phyloP scores from a whole-genome alignment of 2,113 vertebrate genomes.

The Melanostigma gelatinosum region DNA sequence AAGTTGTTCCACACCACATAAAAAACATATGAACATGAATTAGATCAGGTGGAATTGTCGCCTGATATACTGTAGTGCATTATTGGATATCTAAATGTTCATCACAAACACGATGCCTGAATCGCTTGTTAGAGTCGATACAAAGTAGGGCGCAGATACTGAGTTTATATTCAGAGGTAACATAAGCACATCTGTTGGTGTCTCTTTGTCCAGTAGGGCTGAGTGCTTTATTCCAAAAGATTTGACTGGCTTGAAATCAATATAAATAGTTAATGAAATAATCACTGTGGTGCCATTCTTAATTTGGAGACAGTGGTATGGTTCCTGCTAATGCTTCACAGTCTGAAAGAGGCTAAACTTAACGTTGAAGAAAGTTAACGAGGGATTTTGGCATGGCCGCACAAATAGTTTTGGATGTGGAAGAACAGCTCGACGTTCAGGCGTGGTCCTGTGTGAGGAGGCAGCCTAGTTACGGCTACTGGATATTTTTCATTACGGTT shows the following conservation, averaged over 20 bases:
- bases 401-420: not conserved
- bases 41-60: not conserved
- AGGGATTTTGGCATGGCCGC: not conserved
- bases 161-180: not conserved
- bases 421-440: not conserved
- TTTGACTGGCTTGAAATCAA: not conserved
- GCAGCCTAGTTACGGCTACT: not conserved
- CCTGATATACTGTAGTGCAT: not conserved
- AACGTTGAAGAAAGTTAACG: not conserved
- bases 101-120: not conserved
- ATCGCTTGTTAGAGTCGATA: not conserved
- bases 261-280: not conserved
- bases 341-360: not conserved
- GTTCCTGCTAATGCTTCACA: not conserved
- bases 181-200: not conserved
- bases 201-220: not conserved
- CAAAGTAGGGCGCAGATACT: not conserved
- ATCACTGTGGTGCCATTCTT: not conserved
- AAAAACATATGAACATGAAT: not conserved
- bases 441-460: not conserved
- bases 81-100: not conserved
- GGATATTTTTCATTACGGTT: not conserved
- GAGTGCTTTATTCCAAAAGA: not conserved
- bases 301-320: not conserved
- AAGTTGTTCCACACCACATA: not conserved